Evolutionary conservation across 2,888 invertebrate genomes (phyloP), one percentile per base, ranked within the genome.

Genomic region (Synanthedon myopaeformis): DNA sequence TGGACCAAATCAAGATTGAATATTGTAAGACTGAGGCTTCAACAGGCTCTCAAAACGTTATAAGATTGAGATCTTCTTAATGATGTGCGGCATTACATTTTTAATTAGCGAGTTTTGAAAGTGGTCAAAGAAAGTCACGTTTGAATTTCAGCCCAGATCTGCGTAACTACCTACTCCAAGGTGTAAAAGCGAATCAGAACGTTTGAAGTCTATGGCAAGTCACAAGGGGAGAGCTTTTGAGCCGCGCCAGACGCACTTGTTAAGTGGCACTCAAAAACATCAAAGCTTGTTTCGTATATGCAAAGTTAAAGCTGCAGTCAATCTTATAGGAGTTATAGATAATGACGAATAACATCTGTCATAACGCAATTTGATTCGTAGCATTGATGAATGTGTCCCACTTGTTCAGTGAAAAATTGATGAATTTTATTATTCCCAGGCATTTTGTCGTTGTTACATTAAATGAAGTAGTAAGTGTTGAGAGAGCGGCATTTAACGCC

Each of bases 181-280:
- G 81, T 76, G 82, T 80, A 80, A 82, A 82, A 70, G 82, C 79
- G 75, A 79, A 80, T 79, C 80, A 74, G 70, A 72, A 60, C 79
- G 74, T 79, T 80, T 82, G 76, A 79, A 75, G 79, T 76, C 66
- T 67, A 65, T 66, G 65, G 68, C 65, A 65, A 49, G 23, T 49
- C 35, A n/a, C 13, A 41, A 67, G 68, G 70, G 70, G 74, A 70
- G 71, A 58, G 69, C 68, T 71, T 72, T 76, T 72, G 70, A 74
- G 65, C 59, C 66, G 65, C 66, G 69, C 72, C 72, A 76, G 78
- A 80, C 81, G 79, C 72, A 73, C 70, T 72, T 59, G 61, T 61
- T 72, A 64, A 73, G 73, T 71, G 69, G 66, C 63, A 54, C 69
- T 70, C 58, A 57, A 53, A 28, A 57, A 68, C 65, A 66, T 73